phyloP scores from a whole-genome alignment of 1,140 invertebrate genomes.

The Oedothorax gibbosus region DNA sequence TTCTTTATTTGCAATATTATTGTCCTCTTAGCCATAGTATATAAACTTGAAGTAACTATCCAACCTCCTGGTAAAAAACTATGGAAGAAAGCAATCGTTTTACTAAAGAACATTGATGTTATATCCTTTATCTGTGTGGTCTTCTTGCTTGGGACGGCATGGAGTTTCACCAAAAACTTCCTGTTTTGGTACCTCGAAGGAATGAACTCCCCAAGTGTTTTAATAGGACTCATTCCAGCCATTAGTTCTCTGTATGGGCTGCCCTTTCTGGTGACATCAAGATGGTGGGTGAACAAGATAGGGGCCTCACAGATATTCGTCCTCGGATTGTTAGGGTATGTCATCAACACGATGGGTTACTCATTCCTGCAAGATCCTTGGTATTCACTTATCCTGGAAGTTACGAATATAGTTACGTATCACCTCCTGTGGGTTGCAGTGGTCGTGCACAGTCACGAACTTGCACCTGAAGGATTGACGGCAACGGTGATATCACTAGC shows the following conservation, averaged over 20 bases:
- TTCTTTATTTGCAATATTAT: neutral
- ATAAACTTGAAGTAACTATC: constrained; percentile 19
- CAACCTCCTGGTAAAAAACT: constrained; percentile 37
- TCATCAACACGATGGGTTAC: constrained; percentile 23
- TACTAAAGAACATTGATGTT: constrained; percentile 36
- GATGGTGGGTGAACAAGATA: constrained; percentile 40
- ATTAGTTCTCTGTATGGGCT: constrained; percentile 48
- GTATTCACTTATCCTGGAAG: constrained; percentile 27
- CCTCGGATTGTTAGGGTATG: constrained; percentile 17
- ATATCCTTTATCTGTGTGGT: constrained; percentile 10
- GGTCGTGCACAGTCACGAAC: constrained; percentile 28
- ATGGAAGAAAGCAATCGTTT: constrained; percentile 21
- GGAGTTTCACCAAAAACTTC: constrained; percentile 33
- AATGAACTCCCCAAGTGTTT: constrained; percentile 23
- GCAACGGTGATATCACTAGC: constrained; percentile 34
- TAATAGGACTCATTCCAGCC: constrained; percentile 30
- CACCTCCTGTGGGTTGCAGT: constrained; percentile 47
- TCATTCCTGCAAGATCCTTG: constrained; percentile 38
- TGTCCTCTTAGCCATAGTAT: neutral
- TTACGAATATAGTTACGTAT: constrained; percentile 21
- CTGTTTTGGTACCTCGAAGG: constrained; percentile 35
- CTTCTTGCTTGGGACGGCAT: constrained; percentile 24
- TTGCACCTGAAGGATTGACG: constrained; percentile 47
- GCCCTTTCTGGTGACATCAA: constrained; percentile 36
- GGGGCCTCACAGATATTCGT: constrained; percentile 34